Evolutionary conservation across 2,888 invertebrate genomes (phyloP), one percentile per base, ranked within the genome.

Genomic region (Ormia ochracea): DNA sequence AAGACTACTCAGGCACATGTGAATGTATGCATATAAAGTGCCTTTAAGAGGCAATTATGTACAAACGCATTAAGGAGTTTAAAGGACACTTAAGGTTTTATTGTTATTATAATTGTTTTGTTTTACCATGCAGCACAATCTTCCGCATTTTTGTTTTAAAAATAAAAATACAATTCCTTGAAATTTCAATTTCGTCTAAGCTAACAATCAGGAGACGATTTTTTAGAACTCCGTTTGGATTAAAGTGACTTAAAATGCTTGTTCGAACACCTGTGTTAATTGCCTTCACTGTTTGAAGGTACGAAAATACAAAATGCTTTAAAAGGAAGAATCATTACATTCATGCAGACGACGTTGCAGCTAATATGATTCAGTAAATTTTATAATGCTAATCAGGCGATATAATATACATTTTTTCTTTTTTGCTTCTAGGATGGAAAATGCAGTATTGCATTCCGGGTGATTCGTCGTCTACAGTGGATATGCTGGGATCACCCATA

Each of bases 41-140:
- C 45, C 65, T 69, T 79, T 69, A 69, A 79, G 73, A 74, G 78
- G 78, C 65, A 74, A 79, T 79, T 69, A 78, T 50, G 36, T 79
- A 43, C 43, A 52, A 72, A 78, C 69, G 58, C 74, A 69, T 74
- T 78, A 74, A 54, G 52, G 63, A 56, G 74, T 69, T 69, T 58
- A 69, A 69, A 78, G 69, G 69, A 69, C 63, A 74, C 78, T 74
- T 78, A n/a, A 19, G 45, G 17, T 43, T 78, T 63, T 58, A 65
- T 76, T 69, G 63, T 68, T 63, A 78, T 74, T 54, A 52, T 56
- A 76, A 52, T 61, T 76, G 63, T 65, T 66, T 66, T 68, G n/a
- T 45, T 6, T 45, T 14, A 4, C 10, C 14, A 28, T 28, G 14
- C 17, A 17, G 7, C 10, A 43, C 12, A 43, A 43, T 43, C 21